These are phyloP conservation scores for Peribatodes rhomboidaria DNA, from an alignment of 2,888 invertebrate genomes.

Conservation along the genomic window DNA sequence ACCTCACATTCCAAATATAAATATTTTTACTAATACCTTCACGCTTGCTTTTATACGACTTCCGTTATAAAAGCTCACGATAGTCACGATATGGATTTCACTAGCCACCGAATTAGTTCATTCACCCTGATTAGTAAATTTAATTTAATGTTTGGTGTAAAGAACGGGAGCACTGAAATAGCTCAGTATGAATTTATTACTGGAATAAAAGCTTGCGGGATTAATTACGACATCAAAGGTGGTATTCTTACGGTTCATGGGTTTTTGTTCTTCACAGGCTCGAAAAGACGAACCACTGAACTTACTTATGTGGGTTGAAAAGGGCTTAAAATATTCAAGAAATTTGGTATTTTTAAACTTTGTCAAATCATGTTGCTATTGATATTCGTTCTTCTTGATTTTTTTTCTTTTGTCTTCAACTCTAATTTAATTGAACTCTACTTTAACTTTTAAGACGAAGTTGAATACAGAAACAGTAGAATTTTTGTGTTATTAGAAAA, in stretches of 20 bases:
- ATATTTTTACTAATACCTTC: constrained; percentile 28
- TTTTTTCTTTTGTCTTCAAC: no score
- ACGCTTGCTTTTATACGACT: constrained; percentile 42
- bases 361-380: no score
- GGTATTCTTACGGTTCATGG: constrained; percentile 11
- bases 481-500: no score
- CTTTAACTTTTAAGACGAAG: no score
- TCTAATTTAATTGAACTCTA: no score
- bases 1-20: constrained; percentile 17
- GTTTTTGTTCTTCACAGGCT: not conserved
- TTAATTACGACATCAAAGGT: constrained; percentile 5
- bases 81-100: constrained; percentile 52
- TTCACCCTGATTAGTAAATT: constrained; percentile 53
- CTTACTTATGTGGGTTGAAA: not conserved
- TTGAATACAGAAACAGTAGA: no score
- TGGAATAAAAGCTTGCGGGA: constrained; percentile 1
- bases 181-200: constrained; percentile 13
- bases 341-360: no score
- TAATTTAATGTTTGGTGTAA: constrained; percentile 39
- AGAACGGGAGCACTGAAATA: constrained; percentile 35
- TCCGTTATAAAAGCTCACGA: constrained; percentile 59
- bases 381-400: no score
- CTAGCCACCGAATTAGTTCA: constrained; percentile 54
- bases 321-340: not conserved
- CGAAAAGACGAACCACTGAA: constrained; percentile 3